A percentile compares a stretch with the other conserved stretches of the same genome.
phyloP scores from a whole-genome alignment of 2,113 vertebrate species.

The Ancistrus triradiatus region DNA sequence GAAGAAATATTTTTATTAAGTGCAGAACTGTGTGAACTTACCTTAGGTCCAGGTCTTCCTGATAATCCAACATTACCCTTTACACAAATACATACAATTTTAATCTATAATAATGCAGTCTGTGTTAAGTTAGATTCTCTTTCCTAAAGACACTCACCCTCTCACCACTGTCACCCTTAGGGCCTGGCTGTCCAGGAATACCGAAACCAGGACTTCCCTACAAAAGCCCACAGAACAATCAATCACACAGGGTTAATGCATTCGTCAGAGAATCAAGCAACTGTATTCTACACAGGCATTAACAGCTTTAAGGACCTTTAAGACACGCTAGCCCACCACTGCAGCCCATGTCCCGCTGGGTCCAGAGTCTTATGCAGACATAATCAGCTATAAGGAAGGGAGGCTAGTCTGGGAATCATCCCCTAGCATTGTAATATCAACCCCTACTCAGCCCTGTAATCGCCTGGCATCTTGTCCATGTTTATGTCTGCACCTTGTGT shows the following conservation, averaged over 20 bases:
- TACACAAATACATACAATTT: slow-evolving; percentile 31
- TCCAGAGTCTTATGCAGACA: too few species aligned
- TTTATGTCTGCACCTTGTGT: too few species aligned
- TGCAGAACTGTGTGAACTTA: slow-evolving; percentile 60
- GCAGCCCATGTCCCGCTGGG: too few species aligned
- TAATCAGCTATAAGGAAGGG: too few species aligned
- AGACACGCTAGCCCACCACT: too few species aligned
- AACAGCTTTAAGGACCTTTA: too few species aligned
- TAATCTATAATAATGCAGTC: neutral
- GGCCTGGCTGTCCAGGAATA: slow-evolving; percentile 79
- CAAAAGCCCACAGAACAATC: slow-evolving; percentile 18
- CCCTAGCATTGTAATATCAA: too few species aligned
- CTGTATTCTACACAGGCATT: neutral
- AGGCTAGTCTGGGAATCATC: too few species aligned
- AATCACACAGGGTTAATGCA: neutral
- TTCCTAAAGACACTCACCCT: slow-evolving; percentile 69
- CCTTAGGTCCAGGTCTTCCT: slow-evolving; percentile 84
- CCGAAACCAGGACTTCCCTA: slow-evolving; percentile 83
- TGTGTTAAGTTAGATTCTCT: neutral
- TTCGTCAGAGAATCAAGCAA: neutral
- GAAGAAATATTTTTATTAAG: too few species aligned
- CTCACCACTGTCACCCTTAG: slow-evolving; percentile 81
- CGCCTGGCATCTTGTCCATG: too few species aligned
- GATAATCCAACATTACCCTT: slow-evolving; percentile 89
- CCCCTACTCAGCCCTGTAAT: too few species aligned